A percentile compares a stretch with the other conserved stretches of the same genome.
phyloP scores from a whole-genome alignment of 2,888 invertebrate genomes.

The Chymomyza amoena region DNA sequence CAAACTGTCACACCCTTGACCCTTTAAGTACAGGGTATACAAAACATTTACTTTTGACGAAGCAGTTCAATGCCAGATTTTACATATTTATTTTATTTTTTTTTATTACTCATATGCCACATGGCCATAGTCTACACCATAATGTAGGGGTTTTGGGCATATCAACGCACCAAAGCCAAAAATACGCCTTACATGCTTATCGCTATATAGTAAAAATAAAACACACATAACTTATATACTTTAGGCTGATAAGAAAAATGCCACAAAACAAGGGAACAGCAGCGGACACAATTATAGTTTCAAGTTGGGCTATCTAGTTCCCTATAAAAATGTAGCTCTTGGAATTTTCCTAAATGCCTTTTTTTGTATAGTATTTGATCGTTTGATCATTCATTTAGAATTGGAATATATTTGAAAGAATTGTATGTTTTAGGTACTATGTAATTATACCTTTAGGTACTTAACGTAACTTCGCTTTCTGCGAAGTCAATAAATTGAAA shows the following conservation, averaged over 20 bases:
- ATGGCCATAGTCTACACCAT: conserved; percentile 42
- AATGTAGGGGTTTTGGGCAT: neutral
- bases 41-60: neutral
- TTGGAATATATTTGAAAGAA: too few relatives aligned
- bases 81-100: neutral
- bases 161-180: neutral
- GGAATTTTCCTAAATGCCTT: neutral
- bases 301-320: neutral
- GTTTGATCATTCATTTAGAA: too few relatives aligned
- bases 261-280: neutral
- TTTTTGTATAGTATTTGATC: neutral
- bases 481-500: too few relatives aligned
- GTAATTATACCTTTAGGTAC: too few relatives aligned
- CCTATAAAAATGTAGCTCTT: too few relatives aligned
- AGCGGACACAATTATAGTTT: neutral
- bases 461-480: too few relatives aligned
- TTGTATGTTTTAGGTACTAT: too few relatives aligned
- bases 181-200: neutral
- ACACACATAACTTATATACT: neutral
- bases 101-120: conserved; percentile 47
- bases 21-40: too few relatives aligned
- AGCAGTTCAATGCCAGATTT: neutral
- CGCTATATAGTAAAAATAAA: neutral
- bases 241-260: neutral
- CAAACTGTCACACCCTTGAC: too few relatives aligned